Conservation (phyloP, 2,888 invertebrate genomes). For the Macropis europaea region DNA sequence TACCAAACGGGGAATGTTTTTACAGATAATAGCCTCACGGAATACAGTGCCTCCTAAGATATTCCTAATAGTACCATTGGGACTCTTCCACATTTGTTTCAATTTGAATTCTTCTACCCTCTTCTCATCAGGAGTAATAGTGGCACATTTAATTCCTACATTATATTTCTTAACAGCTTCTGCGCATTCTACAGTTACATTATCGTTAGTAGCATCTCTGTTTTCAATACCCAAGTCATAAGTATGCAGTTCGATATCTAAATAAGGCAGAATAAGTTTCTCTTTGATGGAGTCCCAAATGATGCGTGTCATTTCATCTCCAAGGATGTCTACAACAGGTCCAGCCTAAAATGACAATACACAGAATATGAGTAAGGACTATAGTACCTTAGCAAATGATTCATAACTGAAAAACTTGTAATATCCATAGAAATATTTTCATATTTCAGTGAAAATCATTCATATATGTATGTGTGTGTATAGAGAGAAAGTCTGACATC, state of each 20-base stretch:
- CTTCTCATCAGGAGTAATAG: slow-evolving; percentile 98
- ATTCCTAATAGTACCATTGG: slow-evolving; percentile 93
- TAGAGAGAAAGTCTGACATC: neutral
- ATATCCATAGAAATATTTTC: too few relatives aligned
- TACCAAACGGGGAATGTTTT: slow-evolving; percentile 97
- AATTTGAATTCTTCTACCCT: slow-evolving; percentile 94
- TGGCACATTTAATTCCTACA: slow-evolving; percentile 99
- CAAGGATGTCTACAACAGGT: slow-evolving; percentile 94
- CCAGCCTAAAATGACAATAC: slow-evolving; percentile 82
- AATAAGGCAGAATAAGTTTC: slow-evolving; percentile 96
- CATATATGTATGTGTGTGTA: neutral
- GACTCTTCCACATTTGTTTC: slow-evolving; percentile 95
- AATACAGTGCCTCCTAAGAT: slow-evolving; percentile 92
- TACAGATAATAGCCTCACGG: slow-evolving; percentile 93
- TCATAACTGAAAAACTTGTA: too few relatives aligned
- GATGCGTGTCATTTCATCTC: slow-evolving; percentile 98
- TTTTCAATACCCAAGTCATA: slow-evolving; percentile 98
- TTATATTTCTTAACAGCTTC: slow-evolving; percentile 98
- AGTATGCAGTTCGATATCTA: slow-evolving; percentile 96
- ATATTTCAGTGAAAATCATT: neutral
- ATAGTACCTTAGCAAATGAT: too few relatives aligned
- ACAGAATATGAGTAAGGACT: neutral
- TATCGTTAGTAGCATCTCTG: slow-evolving; percentile 95
- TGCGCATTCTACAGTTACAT: slow-evolving; percentile 98
- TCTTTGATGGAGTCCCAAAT: slow-evolving; percentile 99